Evolutionary conservation across 2,113 vertebrate species (phyloP), one percentile per base, ranked within the genome.

Genomic region (Tympanuchus pallidicinctus): DNA sequence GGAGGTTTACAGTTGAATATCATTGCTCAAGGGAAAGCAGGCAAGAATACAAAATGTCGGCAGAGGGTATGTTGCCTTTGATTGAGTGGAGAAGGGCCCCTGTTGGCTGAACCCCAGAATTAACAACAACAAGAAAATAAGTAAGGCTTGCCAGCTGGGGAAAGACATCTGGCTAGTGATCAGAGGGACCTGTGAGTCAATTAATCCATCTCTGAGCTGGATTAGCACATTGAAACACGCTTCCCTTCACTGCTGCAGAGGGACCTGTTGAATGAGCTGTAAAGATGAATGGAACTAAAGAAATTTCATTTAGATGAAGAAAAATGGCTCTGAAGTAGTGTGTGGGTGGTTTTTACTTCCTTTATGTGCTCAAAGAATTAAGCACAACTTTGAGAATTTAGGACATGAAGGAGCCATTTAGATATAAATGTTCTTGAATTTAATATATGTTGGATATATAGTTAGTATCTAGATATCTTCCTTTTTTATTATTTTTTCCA

Each of bases 141-240:
- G 90, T 57, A 81, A 94, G 85, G 80, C 67, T 95, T 97, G 97
- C 97, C 97, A 98, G 95, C 95, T 96, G 91, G 81, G 96, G 84
- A 95, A 36, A 94, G 97, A 93, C 93, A 96, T 94, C 97, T 97
- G 98, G 98, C 97, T 96, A 63, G 79, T 78, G 92, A 97, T 97
- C 97, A 97, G 95, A 98, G 93, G 64, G 89, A 54, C n/a, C 63
- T 42, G 75, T 86, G 84, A 85, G 42, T 91, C 89, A 95, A 91
- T 97, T 94, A 89, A 95, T 97, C 95, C 94, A 96, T 85, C 79
- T 88, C 81, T 0, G 32, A 94, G 91, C 91, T 94, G 95, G 84
- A 93, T 90, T 97, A 89, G 94, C 61, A 60, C 88, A 92, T 48
- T 96, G 85, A 70, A 96, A 91, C 92, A 94, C 85, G 95, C 94